Evolutionary conservation across 2,888 invertebrate species (phyloP).

Genomic region (Limenitis camilla): DNA sequence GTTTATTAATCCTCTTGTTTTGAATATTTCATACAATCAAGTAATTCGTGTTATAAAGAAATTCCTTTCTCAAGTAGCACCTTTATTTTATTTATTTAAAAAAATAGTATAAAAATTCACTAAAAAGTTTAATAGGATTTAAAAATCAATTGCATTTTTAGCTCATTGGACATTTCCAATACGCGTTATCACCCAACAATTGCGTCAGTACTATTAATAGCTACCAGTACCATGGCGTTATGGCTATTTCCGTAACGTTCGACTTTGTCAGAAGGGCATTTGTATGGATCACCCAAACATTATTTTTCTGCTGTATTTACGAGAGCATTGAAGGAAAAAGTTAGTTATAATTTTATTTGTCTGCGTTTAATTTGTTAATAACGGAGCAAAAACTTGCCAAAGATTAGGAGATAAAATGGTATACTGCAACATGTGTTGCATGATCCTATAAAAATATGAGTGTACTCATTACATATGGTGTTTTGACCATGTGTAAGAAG

Average conservation of each 20-base stretch:
- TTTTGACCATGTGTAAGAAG: conserved; percentile 33
- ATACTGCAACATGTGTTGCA: conserved; percentile 17
- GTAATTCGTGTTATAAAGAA: too few relatives aligned
- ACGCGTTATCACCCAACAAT: conserved; percentile 4
- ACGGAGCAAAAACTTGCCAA: conserved; percentile 6
- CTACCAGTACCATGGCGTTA: not conserved
- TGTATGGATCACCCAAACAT: conserved; percentile 1
- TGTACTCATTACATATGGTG: conserved; percentile 9
- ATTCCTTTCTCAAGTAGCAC: too few relatives aligned
- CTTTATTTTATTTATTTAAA: too few relatives aligned
- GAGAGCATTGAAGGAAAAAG: not conserved
- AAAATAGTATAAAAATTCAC: too few relatives aligned
- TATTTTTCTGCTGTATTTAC: conserved; percentile 10
- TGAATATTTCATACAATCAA: too few relatives aligned
- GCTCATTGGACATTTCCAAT: not conserved
- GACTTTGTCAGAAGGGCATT: conserved; percentile 1
- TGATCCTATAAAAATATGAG: conserved; percentile 2
- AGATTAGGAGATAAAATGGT: conserved; percentile 11
- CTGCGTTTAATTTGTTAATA: conserved; percentile 8
- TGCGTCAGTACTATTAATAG: conserved; percentile 10
- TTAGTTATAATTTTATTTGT: too few relatives aligned
- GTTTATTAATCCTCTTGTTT: too few relatives aligned
- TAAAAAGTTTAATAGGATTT: too few relatives aligned
- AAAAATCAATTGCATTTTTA: not conserved
- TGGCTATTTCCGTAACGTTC: conserved; percentile 1